These are phyloP conservation scores for Solea senegalensis DNA, from an alignment of 2,113 vertebrate species.

Conservation along the genomic window DNA sequence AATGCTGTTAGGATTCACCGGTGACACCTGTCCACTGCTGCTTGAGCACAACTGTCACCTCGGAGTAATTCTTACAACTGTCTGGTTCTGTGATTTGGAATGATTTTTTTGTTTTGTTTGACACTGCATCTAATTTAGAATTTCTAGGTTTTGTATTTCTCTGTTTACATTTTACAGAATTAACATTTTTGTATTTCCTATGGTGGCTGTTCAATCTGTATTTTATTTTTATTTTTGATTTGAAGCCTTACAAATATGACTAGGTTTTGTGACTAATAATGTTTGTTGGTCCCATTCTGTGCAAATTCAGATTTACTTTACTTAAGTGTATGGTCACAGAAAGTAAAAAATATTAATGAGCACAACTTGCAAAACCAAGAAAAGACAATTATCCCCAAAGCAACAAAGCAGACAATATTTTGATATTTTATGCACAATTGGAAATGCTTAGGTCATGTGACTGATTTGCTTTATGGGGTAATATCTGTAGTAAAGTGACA, in stretches of 20 bases:
- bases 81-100: not conserved
- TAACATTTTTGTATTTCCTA: too few relatives aligned
- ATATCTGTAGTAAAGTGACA: too few relatives aligned
- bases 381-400: too few relatives aligned
- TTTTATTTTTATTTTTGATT: not conserved
- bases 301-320: not conserved
- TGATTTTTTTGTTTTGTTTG: too few relatives aligned
- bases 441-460: not conserved
- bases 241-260: not conserved
- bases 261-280: not conserved
- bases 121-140: too few relatives aligned
- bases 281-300: not conserved
- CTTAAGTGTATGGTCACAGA: too few relatives aligned
- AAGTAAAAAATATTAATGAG: too few relatives aligned
- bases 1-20: not conserved
- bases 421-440: not conserved
- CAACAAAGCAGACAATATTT: too few relatives aligned
- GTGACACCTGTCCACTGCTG: not conserved
- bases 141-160: not conserved
- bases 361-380: too few relatives aligned
- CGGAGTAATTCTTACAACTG: not conserved
- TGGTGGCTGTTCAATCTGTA: not conserved
- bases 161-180: not conserved
- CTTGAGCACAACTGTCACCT: not conserved
- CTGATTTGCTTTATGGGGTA: conserved; percentile 1